phyloP scores from a whole-genome alignment of 2,888 invertebrate species.

The Sylvicola cinctus region DNA sequence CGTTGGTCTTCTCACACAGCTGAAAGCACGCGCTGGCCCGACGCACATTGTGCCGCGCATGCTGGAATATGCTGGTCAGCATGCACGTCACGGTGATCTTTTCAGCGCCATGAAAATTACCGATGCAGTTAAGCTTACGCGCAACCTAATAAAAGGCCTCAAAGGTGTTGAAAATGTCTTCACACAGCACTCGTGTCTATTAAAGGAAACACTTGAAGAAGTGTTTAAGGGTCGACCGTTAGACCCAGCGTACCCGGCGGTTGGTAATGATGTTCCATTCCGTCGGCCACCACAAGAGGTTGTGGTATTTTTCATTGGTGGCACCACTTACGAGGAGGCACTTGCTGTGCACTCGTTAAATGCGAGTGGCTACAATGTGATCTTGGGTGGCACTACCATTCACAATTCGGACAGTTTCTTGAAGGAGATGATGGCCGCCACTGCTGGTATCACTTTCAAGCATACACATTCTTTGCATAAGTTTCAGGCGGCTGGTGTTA shows the following conservation, averaged over 20 bases:
- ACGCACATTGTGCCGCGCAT: constrained; percentile 40
- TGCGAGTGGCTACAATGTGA: constrained; percentile 45
- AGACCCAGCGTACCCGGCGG: constrained; percentile 65
- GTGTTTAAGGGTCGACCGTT: constrained; percentile 76
- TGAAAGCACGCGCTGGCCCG: constrained; percentile 50
- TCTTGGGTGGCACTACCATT: constrained; percentile 79
- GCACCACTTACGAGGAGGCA: constrained; percentile 91
- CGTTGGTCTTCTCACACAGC: constrained; percentile 46
- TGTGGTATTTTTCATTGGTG: constrained; percentile 92
- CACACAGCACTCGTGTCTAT: constrained; percentile 89
- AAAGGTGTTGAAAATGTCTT: constrained; percentile 98
- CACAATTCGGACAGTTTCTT: constrained; percentile 73
- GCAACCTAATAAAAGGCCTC: constrained; percentile 36
- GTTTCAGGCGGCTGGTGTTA: constrained; percentile 8
- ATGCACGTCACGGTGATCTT: constrained; percentile 60
- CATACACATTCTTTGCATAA: constrained; percentile 29
- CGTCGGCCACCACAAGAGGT: constrained; percentile 67
- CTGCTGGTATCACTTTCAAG: constrained; percentile 40
- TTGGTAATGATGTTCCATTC: constrained; percentile 39
- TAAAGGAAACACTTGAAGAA: constrained; percentile 78
- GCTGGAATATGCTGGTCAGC: constrained; percentile 69
- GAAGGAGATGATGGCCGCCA: constrained; percentile 49
- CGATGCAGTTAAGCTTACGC: constrained; percentile 61
- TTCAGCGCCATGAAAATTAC: constrained; percentile 83
- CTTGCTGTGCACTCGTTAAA: constrained; percentile 67